phyloP scores from a whole-genome alignment of 1,140 invertebrate genomes.

The Drosophila santomea region DNA sequence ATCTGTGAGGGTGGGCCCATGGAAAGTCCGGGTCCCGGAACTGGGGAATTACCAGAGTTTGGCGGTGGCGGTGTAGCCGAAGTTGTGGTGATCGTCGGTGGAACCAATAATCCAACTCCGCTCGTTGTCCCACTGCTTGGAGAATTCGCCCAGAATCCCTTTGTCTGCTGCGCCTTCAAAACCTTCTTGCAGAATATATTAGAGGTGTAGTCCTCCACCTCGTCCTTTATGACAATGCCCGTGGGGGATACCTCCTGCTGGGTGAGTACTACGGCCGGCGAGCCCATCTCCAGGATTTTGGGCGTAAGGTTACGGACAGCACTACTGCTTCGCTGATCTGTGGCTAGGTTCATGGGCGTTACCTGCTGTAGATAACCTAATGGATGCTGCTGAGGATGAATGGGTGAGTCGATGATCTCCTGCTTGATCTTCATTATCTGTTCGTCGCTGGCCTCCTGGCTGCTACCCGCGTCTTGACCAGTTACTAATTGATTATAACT shows the following conservation, averaged over 20 bases:
- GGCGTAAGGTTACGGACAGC: constrained; percentile 81
- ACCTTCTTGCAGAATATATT: constrained; percentile 84
- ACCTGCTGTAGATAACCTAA: constrained; percentile 39
- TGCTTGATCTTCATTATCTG: constrained; percentile 76
- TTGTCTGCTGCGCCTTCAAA: constrained; percentile 81
- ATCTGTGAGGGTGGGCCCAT: constrained; percentile 81
- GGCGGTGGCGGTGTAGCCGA: constrained; percentile 69
- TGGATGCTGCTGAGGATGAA: constrained; percentile 46
- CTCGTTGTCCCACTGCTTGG: constrained; percentile 58
- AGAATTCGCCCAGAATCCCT: constrained; percentile 80
- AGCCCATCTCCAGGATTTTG: constrained; percentile 68
- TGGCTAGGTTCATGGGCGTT: constrained; percentile 78
- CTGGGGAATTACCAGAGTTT: constrained; percentile 10
- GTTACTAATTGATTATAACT: constrained; percentile 69
- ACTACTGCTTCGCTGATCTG: constrained; percentile 55
- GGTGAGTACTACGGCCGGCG: constrained; percentile 28
- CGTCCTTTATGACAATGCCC: constrained; percentile 72
- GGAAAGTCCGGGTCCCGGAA: constrained; percentile 32
- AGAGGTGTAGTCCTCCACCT: constrained; percentile 75
- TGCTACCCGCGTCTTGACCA: constrained; percentile 52
- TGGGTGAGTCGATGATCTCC: constrained; percentile 78
- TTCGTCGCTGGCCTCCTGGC: constrained; percentile 56
- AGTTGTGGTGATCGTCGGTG: constrained; percentile 68
- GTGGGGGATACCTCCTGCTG: constrained; percentile 44
- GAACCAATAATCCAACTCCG: constrained; percentile 46